Evolutionary conservation across 2,797 vertebrate species (phyloP).

Genomic region (Synaphobranchus kaupii): DNA sequence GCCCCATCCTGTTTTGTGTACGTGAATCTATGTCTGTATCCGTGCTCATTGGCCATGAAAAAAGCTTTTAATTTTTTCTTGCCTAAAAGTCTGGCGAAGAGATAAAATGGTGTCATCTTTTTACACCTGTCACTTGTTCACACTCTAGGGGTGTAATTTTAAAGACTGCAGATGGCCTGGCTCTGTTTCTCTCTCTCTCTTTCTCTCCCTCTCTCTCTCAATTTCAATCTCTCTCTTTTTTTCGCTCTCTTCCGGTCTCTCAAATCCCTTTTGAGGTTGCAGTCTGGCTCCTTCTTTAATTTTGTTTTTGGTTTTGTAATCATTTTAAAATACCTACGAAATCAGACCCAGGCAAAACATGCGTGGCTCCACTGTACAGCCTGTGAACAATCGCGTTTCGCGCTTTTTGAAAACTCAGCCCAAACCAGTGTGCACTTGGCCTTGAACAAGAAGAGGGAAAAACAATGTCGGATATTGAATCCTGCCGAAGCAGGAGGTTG

Average conservation of each 20-base stretch:
- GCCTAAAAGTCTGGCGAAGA: not conserved
- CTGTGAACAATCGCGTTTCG: not conserved
- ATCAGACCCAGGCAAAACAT: no score
- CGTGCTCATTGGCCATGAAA: constrained; percentile 9
- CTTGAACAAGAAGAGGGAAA: not conserved
- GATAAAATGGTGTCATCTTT: constrained; percentile 13
- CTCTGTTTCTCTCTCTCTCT: not conserved
- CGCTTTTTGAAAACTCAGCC: not conserved
- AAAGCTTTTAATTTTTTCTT: not conserved
- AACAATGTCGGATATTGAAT: not conserved
- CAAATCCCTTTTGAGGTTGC: no score
- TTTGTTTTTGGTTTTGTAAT: no score
- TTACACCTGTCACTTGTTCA: not conserved
- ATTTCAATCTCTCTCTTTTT: not conserved
- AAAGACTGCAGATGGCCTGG: not conserved
- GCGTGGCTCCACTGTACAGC: not conserved
- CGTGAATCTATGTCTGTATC: not conserved
- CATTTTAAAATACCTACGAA: no score
- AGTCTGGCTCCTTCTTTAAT: no score
- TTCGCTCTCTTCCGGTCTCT: not conserved
- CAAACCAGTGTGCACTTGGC: not conserved
- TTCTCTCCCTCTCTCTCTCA: not conserved
- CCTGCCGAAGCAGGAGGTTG: not conserved
- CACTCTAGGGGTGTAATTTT: not conserved
- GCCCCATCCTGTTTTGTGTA: no score